Percentiles rank a stretch among this genome's conserved stretches.
These are phyloP conservation scores for Macquaria ambigua DNA, from an alignment of 2,113 vertebrate genomes.

Conservation along the genomic window DNA sequence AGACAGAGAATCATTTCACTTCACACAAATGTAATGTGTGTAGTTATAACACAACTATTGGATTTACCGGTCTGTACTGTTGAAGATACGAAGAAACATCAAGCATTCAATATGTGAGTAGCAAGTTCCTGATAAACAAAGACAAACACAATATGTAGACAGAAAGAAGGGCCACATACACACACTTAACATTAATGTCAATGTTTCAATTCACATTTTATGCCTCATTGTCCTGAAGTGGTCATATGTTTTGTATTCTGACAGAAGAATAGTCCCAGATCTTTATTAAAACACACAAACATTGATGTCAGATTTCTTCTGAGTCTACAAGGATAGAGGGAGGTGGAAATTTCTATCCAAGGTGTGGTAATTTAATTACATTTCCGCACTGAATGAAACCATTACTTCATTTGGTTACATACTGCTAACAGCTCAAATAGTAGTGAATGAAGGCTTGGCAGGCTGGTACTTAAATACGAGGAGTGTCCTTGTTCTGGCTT, in stretches of 20 bases:
- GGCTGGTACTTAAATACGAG: neutral
- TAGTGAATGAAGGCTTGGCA: slow-evolving; percentile 9
- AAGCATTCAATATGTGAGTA: neutral
- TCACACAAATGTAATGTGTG: neutral
- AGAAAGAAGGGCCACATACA: neutral
- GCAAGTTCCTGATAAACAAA: neutral
- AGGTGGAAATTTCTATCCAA: neutral
- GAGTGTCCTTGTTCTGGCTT: slow-evolving; percentile 43
- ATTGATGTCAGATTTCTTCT: neutral
- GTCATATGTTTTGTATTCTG: neutral
- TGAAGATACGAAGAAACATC: neutral
- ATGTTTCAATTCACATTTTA: neutral
- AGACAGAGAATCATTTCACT: neutral
- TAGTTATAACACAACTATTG: neutral
- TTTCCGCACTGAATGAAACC: neutral
- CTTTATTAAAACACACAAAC: neutral
- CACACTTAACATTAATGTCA: neutral
- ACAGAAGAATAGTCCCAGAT: neutral
- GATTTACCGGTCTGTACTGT: neutral
- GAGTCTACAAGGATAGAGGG: neutral
- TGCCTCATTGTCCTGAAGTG: neutral
- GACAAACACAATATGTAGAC: neutral
- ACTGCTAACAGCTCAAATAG: slow-evolving; percentile 7
- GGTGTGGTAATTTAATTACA: slow-evolving; percentile 1
- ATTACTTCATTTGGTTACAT: slow-evolving; percentile 3